Conservation (phyloP, 2,888 invertebrate species). For the Lordiphosa fenestrarum region DNA sequence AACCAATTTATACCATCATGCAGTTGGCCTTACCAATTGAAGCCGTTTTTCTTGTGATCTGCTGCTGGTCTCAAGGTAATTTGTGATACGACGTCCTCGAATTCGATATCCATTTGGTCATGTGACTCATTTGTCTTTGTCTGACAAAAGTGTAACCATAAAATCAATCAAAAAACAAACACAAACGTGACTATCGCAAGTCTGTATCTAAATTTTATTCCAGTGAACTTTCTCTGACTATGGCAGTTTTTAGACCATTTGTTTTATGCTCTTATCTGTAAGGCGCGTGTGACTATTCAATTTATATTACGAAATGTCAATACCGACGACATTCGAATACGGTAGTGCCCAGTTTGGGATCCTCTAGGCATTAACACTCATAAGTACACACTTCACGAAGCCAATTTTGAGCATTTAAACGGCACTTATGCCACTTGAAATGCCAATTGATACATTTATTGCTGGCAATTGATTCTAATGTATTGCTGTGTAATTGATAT, state of each 20-base stretch:
- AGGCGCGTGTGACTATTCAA: conserved; percentile 7
- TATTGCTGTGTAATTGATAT: conserved; percentile 8
- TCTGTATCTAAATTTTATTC: conserved; percentile 45
- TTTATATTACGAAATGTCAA: conserved; percentile 37
- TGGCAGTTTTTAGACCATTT: conserved; percentile 17
- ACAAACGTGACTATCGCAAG: conserved; percentile 35
- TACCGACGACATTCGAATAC: conserved; percentile 4
- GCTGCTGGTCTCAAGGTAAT: conserved; percentile 59
- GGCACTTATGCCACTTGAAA: conserved; percentile 49
- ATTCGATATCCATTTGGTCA: conserved; percentile 15
- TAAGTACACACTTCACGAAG: conserved; percentile 33
- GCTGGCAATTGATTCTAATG: conserved; percentile 43
- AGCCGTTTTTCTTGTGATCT: conserved; percentile 44
- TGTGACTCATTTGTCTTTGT: conserved; percentile 48
- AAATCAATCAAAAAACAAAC: conserved; percentile 37
- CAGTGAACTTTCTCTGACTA: conserved; percentile 31
- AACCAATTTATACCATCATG: conserved; percentile 20
- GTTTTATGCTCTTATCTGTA: conserved; percentile 13
- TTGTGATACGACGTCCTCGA: not conserved
- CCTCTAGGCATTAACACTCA: conserved; percentile 32
- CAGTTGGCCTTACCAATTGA: conserved; percentile 28
- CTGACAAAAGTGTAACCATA: conserved; percentile 31
- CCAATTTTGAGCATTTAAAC: conserved; percentile 35
- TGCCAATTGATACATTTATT: conserved; percentile 50
- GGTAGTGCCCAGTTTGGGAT: conserved; percentile 12